These are phyloP conservation scores for Apostichopus leukothele DNA, from an alignment of 53 echinoderm and acorn worm genomes.

Conservation along the genomic window DNA sequence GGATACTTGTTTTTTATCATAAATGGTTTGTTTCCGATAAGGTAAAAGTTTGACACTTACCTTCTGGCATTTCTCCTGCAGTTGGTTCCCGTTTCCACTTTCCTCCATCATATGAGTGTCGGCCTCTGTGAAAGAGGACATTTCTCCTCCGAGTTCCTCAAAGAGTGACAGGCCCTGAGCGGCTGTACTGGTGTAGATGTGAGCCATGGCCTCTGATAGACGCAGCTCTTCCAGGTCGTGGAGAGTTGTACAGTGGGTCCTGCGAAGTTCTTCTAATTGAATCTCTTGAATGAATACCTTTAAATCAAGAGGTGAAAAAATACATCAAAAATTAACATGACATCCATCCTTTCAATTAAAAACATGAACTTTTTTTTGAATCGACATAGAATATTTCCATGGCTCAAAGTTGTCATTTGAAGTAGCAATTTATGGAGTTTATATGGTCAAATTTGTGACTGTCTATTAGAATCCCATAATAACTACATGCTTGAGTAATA, in stretches of 20 bases:
- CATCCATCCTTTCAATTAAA: no score
- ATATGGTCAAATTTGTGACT: no score
- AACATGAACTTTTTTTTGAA: no score
- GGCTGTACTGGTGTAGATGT: constrained; percentile 39
- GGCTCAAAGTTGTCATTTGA: no score
- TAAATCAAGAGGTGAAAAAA: neutral
- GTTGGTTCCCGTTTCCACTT: constrained; percentile 35
- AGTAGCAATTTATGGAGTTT: no score
- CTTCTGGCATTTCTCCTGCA: constrained; percentile 46
- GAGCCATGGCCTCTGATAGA: constrained; percentile 46
- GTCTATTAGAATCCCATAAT: no score
- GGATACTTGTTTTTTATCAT: no score
- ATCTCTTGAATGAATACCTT: constrained; percentile 45
- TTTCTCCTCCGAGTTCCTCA: constrained; percentile 35
- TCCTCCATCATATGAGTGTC: constrained; percentile 47
- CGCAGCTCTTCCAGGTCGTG: constrained; percentile 70
- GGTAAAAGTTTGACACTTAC: constrained; percentile 2
- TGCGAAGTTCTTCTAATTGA: constrained; percentile 59
- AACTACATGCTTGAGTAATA: no score
- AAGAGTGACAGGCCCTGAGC: constrained; percentile 41
- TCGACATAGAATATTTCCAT: no score
- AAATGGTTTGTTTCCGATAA: no score
- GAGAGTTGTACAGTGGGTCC: constrained; percentile 50
- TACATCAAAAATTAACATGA: neutral
- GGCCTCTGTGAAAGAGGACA: constrained; percentile 30